phyloP scores from a whole-genome alignment of 2,113 vertebrate genomes.

The Hydropotes inermis region DNA sequence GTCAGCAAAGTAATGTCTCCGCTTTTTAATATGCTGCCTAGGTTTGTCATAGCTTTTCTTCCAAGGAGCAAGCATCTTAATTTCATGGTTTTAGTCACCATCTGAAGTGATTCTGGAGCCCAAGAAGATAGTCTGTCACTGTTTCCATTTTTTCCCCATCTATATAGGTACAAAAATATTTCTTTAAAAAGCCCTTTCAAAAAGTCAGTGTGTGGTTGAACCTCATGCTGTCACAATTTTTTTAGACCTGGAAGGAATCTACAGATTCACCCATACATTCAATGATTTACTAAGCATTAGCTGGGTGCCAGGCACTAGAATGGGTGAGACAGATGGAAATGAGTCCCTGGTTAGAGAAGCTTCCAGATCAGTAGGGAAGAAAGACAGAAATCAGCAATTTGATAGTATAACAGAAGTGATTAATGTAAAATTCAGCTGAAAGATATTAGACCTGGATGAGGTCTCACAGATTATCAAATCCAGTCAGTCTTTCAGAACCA shows the following conservation, averaged over 20 bases:
- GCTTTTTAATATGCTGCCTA: not conserved
- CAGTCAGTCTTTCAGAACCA: slow-evolving; percentile 19
- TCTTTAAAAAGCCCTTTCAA: not conserved
- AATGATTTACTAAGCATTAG: slow-evolving; percentile 7
- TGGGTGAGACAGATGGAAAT: not conserved
- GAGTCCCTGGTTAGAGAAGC: not conserved
- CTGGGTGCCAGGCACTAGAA: not conserved
- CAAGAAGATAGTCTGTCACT: not conserved
- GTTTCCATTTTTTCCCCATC: not conserved
- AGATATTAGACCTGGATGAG: not conserved
- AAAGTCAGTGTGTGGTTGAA: not conserved
- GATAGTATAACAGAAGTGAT: not conserved
- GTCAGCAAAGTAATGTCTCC: not conserved
- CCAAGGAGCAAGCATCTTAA: not conserved
- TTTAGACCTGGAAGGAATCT: slow-evolving; percentile 31
- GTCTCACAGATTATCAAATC: not conserved
- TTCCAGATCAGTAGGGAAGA: slow-evolving; percentile 19
- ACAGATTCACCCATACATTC: not conserved
- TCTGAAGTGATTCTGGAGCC: not conserved
- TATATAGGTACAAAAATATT: not conserved
- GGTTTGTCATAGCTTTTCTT: not conserved
- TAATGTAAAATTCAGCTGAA: not conserved
- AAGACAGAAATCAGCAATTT: not conserved
- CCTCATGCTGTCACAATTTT: not conserved
- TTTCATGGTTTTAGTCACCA: not conserved